Evolutionary conservation across 2,113 vertebrate genomes (phyloP).

Genomic region (Tauraco erythrolophus): DNA sequence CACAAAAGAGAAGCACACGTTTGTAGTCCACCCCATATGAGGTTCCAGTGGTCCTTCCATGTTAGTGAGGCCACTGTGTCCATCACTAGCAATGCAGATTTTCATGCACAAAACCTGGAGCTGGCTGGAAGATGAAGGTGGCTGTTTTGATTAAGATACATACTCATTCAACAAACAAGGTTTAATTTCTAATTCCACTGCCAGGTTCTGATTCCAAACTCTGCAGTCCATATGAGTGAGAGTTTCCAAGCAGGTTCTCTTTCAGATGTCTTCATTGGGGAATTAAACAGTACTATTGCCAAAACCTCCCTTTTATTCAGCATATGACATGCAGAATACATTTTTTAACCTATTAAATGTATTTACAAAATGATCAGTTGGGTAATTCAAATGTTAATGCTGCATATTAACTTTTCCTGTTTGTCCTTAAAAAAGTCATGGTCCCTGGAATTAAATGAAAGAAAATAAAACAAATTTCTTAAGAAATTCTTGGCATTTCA

Average conservation of each 20-base stretch:
- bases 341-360: not conserved
- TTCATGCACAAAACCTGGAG: not conserved
- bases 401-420: not conserved
- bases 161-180: not conserved
- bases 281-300: not conserved
- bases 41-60: not conserved
- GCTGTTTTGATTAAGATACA: not conserved
- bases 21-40: not conserved
- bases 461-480: not conserved
- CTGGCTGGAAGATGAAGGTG: not conserved
- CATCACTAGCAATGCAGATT: not conserved
- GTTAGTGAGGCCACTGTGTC: not conserved
- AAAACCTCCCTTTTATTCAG: not conserved
- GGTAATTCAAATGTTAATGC: not conserved
- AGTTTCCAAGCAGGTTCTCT: not conserved
- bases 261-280: not conserved
- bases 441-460: not conserved
- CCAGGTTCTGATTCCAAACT: not conserved
- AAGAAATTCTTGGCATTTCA: not conserved
- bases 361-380: not conserved
- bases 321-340: not conserved
- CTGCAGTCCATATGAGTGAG: not conserved
- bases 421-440: not conserved
- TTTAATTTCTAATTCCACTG: not conserved
- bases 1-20: not conserved